Percentiles rank a stretch among this genome's conserved stretches.
Evolutionary conservation across 2,797 vertebrate species (phyloP).

Genomic region (Clarias laeviceps): DNA sequence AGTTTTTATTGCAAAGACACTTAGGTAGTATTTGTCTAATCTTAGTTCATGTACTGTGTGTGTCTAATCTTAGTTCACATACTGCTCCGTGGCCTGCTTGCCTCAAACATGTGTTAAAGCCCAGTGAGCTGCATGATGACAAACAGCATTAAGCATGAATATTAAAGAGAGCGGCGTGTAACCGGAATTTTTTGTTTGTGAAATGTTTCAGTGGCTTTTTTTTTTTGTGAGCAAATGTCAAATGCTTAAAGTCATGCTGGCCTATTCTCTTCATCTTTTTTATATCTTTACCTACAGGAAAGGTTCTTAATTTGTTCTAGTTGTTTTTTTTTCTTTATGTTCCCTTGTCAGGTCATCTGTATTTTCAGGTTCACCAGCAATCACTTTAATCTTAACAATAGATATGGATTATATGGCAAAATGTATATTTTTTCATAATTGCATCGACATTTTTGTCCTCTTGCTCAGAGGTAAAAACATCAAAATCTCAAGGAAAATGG

Average conservation of each 20-base stretch:
- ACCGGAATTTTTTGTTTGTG: not conserved
- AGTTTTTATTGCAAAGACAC: not conserved
- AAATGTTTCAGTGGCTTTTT: not conserved
- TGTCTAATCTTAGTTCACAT: not conserved
- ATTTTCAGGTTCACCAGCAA: not conserved
- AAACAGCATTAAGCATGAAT: conserved; percentile 2
- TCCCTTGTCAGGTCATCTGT: not conserved
- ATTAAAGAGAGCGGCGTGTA: conserved; percentile 2
- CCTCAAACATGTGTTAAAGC: conserved; percentile 6
- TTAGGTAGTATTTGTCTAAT: not conserved
- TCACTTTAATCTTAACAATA: not conserved
- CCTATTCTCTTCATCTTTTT: not conserved
- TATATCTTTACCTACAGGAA: not conserved
- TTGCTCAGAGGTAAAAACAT: not conserved
- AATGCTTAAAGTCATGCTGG: not conserved
- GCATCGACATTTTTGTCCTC: not conserved
- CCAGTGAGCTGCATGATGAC: not conserved
- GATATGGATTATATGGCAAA: not conserved
- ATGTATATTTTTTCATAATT: not conserved
- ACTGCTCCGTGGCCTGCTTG: not conserved
- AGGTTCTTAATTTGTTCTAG: not conserved
- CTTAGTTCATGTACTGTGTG: not conserved
- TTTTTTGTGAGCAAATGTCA: not conserved
- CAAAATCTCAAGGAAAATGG: not conserved
- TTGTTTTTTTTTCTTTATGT: not conserved